Evolutionary conservation across 2,888 invertebrate species (phyloP).

Genomic region (Formica aserva): DNA sequence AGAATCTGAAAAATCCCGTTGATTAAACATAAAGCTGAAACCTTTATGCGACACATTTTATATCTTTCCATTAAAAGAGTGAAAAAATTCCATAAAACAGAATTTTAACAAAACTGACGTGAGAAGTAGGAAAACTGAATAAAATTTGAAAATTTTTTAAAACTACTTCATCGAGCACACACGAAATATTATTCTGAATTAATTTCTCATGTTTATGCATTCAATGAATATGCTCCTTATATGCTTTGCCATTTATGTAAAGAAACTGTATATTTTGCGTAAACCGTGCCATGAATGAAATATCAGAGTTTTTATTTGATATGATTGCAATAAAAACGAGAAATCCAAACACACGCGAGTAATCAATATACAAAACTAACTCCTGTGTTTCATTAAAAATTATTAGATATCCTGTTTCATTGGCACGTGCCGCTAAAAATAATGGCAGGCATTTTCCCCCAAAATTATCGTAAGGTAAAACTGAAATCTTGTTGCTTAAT

Average conservation of each 20-base stretch:
- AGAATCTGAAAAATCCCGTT: neutral
- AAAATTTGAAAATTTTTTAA: neutral
- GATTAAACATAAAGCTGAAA: neutral
- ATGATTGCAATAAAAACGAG: neutral
- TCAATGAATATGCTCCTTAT: neutral
- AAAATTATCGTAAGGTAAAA: neutral
- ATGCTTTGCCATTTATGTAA: neutral
- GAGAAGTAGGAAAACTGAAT: neutral
- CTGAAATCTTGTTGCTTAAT: neutral
- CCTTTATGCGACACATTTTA: neutral
- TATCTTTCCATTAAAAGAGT: neutral
- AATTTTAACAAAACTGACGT: neutral
- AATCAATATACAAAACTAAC: slow-evolving; percentile 5
- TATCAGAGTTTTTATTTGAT: slow-evolving; percentile 3
- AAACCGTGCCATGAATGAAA: neutral
- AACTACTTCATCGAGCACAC: neutral
- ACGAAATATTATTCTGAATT: neutral
- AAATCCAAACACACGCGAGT: neutral
- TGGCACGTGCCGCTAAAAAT: slow-evolving; percentile 17
- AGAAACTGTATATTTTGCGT: neutral
- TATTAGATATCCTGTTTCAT: neutral
- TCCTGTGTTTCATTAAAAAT: slow-evolving; percentile 21
- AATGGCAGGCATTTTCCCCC: neutral
- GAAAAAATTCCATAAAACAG: neutral
- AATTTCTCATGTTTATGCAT: neutral